These are phyloP conservation scores for Stomatorhinus walkeri DNA, from an alignment of 2,797 vertebrate genomes.

Conservation along the genomic window DNA sequence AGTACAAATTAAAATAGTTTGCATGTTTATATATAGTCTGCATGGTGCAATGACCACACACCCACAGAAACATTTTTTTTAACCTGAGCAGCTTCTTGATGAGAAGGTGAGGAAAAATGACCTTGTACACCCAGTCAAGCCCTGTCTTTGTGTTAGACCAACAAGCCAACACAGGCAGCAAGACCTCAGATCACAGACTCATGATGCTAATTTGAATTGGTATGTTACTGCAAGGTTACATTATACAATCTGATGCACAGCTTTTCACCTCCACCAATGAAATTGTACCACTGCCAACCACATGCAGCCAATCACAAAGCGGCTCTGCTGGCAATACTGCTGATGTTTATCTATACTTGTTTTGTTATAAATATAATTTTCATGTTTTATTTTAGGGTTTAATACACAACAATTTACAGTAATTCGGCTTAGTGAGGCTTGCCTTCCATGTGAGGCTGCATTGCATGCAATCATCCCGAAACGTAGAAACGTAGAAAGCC, in stretches of 20 bases:
- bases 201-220: background rate
- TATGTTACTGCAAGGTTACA: background rate
- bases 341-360: background rate
- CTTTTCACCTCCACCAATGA: background rate
- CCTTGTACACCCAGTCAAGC: background rate
- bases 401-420: conserved; percentile 2
- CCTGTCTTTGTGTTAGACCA: background rate
- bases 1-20: background rate
- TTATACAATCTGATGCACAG: background rate
- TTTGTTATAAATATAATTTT: background rate
- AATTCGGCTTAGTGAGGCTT: background rate
- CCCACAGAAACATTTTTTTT: background rate
- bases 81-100: background rate
- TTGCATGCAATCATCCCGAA: background rate
- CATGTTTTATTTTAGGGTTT: background rate
- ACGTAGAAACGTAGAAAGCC: background rate
- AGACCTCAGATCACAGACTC: background rate
- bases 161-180: background rate
- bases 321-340: background rate
- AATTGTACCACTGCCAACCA: background rate
- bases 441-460: background rate
- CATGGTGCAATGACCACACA: background rate
- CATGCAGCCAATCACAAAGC: background rate
- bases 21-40: background rate
- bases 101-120: background rate